Evolutionary conservation across 2,113 vertebrate genomes (phyloP), one percentile per base, ranked within the genome.

Genomic region (Cygnus atratus): DNA sequence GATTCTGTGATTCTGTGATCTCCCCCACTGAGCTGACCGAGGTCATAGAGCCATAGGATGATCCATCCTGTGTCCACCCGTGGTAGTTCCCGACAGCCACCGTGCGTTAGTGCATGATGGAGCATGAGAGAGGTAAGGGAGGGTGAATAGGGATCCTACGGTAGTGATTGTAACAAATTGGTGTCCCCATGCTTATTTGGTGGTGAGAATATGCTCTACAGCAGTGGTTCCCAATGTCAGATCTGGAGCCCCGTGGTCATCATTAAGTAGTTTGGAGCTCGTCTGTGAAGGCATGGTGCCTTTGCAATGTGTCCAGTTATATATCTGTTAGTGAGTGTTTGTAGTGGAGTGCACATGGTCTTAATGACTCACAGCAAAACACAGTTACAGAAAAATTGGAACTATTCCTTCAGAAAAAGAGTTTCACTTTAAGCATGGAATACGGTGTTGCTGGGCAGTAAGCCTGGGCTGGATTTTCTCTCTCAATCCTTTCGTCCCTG

Each of bases 81-180:
- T 2, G 1, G 46, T 19, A 18, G 0, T 65, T 68, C 70, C 43
- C 48, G 25, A 6, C 35, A 82, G 22, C 61, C 41, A 25, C 21
- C 31, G 14, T 6, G 0, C 2, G 29, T 77, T 33, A 11, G 20
- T 24, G 11, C 2, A 1, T 3, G 10, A 44, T 35, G 43, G 52
- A 61, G 35, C 14, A 1, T 0, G 37, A 66, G 43, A 25, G 29
- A 43, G 9, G 8, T 48, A 20, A 48, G 46, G 20, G 25, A 41
- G 31, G 11, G 35, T 43, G 73, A 54, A 26, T 4, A 25, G 31
- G 22, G 29, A 14, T 29, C 39, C 28, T 19, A 8, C 62, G 65
- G 50, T 37, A 10, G 11, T 2, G 63, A 29, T 12, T 29, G 25
- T 55, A 37, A 33, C 21, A 21, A 11, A 35, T 41, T 1, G 0